Evolutionary conservation across 2,888 invertebrate genomes (phyloP).

Genomic region (Ceraclea dissimilis): DNA sequence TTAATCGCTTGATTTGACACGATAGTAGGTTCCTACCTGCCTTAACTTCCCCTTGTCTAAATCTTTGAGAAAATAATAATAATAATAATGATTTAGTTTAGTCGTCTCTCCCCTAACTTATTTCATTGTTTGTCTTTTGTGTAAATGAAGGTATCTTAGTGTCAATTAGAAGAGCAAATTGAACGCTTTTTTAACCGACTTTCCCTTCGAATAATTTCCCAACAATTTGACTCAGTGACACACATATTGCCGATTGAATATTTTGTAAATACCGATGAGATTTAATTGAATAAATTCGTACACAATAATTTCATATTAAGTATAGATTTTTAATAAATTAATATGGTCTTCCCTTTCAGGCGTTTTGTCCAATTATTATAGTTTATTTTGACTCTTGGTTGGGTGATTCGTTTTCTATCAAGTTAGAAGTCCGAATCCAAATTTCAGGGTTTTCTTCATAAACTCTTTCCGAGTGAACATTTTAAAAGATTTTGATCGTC

Average conservation of each 20-base stretch:
- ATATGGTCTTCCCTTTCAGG: too few species aligned
- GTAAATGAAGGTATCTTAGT: neutral
- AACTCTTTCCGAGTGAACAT: too few species aligned
- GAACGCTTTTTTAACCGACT: neutral
- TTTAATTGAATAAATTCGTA: too few species aligned
- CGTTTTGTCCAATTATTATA: too few species aligned
- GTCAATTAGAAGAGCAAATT: neutral
- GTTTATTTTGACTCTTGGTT: too few species aligned
- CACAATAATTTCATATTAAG: too few species aligned
- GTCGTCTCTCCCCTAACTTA: neutral
- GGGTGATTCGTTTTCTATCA: too few species aligned
- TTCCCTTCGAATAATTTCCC: neutral
- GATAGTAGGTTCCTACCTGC: conserved; percentile 11
- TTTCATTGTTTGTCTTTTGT: neutral
- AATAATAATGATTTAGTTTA: neutral
- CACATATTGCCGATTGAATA: neutral
- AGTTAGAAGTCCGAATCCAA: too few species aligned
- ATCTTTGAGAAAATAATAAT: neutral
- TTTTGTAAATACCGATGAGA: too few species aligned
- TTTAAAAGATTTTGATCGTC: too few species aligned
- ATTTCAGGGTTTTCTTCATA: too few species aligned
- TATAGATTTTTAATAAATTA: too few species aligned
- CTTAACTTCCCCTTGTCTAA: conserved; percentile 9
- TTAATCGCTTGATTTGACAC: conserved; percentile 23
- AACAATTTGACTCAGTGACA: neutral